These are phyloP conservation scores for Seriola aureovittata DNA, from an alignment of 2,113 vertebrate genomes.

Conservation along the genomic window DNA sequence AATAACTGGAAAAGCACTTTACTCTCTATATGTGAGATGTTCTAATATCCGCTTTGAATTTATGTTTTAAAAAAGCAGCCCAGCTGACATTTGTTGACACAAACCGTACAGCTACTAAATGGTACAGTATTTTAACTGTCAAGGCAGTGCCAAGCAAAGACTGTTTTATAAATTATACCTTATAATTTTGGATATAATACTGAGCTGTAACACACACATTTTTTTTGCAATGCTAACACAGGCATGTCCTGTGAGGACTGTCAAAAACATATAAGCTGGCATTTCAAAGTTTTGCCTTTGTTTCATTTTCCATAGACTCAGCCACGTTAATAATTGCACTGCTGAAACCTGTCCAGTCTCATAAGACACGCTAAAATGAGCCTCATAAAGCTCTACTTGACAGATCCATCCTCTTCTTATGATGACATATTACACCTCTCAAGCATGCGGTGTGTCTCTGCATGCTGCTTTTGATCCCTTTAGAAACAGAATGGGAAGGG, in stretches of 20 bases:
- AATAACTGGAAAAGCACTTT: too few relatives aligned
- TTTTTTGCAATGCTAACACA: neutral
- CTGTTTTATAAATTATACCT: too few relatives aligned
- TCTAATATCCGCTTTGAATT: too few relatives aligned
- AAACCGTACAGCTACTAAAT: too few relatives aligned
- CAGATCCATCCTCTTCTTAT: conserved; percentile 23
- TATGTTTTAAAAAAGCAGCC: too few relatives aligned
- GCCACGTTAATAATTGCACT: neutral
- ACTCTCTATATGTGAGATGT: too few relatives aligned
- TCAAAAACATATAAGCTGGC: neutral
- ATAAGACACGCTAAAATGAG: conserved; percentile 6
- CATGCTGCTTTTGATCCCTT: conserved; percentile 53
- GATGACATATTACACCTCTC: conserved; percentile 43
- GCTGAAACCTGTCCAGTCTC: conserved; percentile 3
- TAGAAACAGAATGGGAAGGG: conserved; percentile 28
- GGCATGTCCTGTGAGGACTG: neutral
- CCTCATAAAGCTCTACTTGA: conserved; percentile 30
- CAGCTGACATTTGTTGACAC: too few relatives aligned
- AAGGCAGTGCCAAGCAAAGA: too few relatives aligned
- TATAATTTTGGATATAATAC: too few relatives aligned
- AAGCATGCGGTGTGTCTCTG: conserved; percentile 48
- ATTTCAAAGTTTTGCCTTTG: neutral
- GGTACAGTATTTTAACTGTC: too few relatives aligned
- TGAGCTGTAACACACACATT: neutral
- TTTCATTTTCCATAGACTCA: neutral